phyloP scores from a whole-genome alignment of 2,888 invertebrate genomes.

The Microdon myrmicae region DNA sequence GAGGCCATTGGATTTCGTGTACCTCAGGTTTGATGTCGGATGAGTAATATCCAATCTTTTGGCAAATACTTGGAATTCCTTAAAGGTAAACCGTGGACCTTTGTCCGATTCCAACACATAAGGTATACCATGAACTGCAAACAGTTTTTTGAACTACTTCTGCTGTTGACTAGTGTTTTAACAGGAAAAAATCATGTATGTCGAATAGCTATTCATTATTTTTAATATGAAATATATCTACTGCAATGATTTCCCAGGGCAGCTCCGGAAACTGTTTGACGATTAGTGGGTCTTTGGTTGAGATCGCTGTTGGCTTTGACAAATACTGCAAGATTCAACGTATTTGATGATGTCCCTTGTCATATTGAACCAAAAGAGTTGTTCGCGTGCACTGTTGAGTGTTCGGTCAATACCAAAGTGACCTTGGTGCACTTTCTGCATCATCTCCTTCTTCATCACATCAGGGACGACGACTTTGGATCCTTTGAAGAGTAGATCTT shows the following conservation, averaged over 20 bases:
- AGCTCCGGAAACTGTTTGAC: conserved; percentile 14
- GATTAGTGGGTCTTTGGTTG: conserved; percentile 18
- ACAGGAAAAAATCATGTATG: conserved; percentile 12
- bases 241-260: conserved; percentile 18
- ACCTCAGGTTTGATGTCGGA: conserved; percentile 27
- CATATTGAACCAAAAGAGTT: conserved; percentile 22
- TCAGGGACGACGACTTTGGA: conserved; percentile 9
- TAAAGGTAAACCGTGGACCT: conserved; percentile 19
- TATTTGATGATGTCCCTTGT: conserved; percentile 7
- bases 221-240: conserved; percentile 21
- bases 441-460: conserved; percentile 15
- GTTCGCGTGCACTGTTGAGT: conserved; percentile 11
- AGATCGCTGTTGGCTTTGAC: conserved; percentile 14
- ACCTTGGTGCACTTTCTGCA: conserved; percentile 18
- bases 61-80: conserved; percentile 13
- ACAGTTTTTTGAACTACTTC: conserved; percentile 18
- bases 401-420: conserved; percentile 19
- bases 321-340: conserved; percentile 13
- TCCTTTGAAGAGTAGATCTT: conserved; percentile 17
- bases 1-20: conserved; percentile 25
- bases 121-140: conserved; percentile 14
- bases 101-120: conserved; percentile 17
- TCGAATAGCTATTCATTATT: conserved; percentile 16
- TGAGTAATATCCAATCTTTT: conserved; percentile 21
- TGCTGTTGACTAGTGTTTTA: conserved; percentile 9